Conservation (phyloP, 1,140 invertebrate species). For the Gonatopus flavifemur region DNA sequence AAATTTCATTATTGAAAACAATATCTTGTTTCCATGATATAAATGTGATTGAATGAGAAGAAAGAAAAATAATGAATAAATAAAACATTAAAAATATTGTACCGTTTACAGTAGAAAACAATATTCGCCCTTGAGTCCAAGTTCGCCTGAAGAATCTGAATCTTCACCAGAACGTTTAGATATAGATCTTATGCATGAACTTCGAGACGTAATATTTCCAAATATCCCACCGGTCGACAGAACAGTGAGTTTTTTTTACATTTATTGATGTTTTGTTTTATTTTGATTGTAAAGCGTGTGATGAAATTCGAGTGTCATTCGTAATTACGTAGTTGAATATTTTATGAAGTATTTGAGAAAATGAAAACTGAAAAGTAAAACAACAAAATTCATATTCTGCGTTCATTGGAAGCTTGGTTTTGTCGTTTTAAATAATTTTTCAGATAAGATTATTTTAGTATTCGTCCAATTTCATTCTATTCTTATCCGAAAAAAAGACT, state of each 20-base stretch:
- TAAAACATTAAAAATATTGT: conserved; percentile 2
- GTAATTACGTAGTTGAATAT: too few species aligned
- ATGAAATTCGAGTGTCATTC: neutral
- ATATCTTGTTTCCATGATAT: neutral
- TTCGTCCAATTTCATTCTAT: too few species aligned
- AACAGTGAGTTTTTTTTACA: conserved; percentile 56
- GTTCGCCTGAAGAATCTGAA: conserved; percentile 58
- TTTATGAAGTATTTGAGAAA: too few species aligned
- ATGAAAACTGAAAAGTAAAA: too few species aligned
- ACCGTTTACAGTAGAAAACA: conserved; percentile 49
- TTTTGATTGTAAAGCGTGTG: neutral
- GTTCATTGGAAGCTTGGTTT: too few species aligned
- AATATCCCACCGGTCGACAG: conserved; percentile 59
- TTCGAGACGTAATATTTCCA: conserved; percentile 65
- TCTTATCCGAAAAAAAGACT: too few species aligned
- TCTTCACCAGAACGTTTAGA: conserved; percentile 53
- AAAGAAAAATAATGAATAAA: too few species aligned
- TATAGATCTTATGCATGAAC: conserved; percentile 69
- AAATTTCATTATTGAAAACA: conserved; percentile 1
- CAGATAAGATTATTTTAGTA: too few species aligned
- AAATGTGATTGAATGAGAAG: too few species aligned
- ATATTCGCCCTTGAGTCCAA: conserved; percentile 59
- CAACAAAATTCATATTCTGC: too few species aligned
- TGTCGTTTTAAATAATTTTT: too few species aligned
- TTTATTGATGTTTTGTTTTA: neutral